Evolutionary conservation across 2,888 invertebrate species (phyloP).

Genomic region (Galeopsomyia nigrocyanea): DNA sequence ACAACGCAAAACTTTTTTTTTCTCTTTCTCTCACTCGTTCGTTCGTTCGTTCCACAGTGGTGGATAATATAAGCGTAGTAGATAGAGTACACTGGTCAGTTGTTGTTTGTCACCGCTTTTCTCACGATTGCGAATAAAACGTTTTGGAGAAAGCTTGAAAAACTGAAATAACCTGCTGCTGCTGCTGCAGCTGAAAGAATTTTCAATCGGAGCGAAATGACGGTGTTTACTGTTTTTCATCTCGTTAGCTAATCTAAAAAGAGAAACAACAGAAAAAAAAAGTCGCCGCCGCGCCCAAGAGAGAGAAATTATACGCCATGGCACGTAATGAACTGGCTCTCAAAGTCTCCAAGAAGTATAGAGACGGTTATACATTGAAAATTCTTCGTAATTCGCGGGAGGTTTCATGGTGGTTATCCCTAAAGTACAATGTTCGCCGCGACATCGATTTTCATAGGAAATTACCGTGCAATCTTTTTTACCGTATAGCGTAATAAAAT

Average conservation of each 20-base stretch:
- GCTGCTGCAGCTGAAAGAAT: not conserved
- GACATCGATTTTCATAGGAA: too few species aligned
- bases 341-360: slow-evolving; percentile 18
- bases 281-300: not conserved
- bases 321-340: slow-evolving; percentile 25
- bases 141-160: too few species aligned
- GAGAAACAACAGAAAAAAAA: slow-evolving; percentile 3
- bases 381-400: slow-evolving; percentile 32
- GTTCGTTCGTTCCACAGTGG: not conserved
- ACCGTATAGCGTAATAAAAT: too few species aligned
- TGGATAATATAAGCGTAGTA: not conserved
- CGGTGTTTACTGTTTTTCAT: slow-evolving; percentile 16
- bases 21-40: not conserved
- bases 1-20: not conserved
- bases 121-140: too few species aligned
- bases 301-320: slow-evolving; percentile 11
- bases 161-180: too few species aligned
- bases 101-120: slow-evolving; percentile 14
- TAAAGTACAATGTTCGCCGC: slow-evolving; percentile 26
- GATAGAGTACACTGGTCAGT: slow-evolving; percentile 17
- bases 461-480: too few species aligned
- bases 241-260: slow-evolving; percentile 12
- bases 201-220: slow-evolving; percentile 26
- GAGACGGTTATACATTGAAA: slow-evolving; percentile 13
- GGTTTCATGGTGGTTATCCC: not conserved